A percentile compares a stretch with the other conserved stretches of the same genome.
phyloP scores from a whole-genome alignment of 2,797 vertebrate genomes.

The Acanthiza pusilla region DNA sequence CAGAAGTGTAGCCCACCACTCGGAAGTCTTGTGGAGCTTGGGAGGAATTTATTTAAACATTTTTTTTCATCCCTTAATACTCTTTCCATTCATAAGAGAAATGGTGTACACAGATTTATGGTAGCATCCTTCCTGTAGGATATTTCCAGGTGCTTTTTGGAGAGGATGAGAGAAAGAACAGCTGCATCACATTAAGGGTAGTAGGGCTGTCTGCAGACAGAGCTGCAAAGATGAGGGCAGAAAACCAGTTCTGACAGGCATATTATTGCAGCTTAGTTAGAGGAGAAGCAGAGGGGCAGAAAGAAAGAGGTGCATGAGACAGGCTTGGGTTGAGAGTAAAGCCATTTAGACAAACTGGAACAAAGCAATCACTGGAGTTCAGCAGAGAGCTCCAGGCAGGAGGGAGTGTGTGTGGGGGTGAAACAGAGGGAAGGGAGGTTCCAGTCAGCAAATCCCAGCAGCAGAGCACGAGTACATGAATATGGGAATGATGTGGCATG shows the following conservation, averaged over 20 bases:
- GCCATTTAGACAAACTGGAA: background rate
- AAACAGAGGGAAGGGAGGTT: background rate
- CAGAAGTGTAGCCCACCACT: background rate
- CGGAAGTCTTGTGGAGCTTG: background rate
- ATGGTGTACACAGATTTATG: background rate
- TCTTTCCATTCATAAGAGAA: conserved; percentile 13
- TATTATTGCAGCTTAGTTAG: background rate
- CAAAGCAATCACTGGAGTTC: background rate
- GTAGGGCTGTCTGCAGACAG: background rate
- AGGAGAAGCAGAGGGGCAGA: background rate
- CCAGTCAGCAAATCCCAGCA: background rate
- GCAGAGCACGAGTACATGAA: background rate
- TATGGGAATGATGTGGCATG: background rate
- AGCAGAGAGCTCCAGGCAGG: background rate
- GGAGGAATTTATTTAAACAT: conserved; percentile 45
- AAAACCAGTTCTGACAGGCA: background rate
- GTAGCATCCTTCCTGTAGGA: background rate
- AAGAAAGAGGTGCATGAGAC: background rate
- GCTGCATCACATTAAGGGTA: background rate
- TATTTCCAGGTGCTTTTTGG: background rate
- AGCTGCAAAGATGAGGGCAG: background rate
- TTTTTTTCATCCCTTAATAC: conserved; percentile 19
- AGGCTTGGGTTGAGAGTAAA: background rate
- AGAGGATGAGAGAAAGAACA: background rate
- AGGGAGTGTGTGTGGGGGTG: background rate